Evolutionary conservation across 2,797 vertebrate genomes (phyloP), one percentile per base, ranked within the genome.

Genomic region (Crenuchus spilurus): DNA sequence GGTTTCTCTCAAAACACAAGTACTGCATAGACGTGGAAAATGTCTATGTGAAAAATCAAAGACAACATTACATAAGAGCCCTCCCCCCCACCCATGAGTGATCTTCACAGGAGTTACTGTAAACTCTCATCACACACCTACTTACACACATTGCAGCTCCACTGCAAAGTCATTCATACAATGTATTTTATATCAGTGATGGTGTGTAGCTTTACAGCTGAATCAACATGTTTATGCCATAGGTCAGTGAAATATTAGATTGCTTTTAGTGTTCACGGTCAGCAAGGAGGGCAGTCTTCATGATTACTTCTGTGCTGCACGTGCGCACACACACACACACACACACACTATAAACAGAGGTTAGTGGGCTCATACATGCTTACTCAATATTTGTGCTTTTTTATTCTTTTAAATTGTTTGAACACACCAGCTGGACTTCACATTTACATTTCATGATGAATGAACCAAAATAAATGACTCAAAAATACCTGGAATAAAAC

Each of bases 1-100:
- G 80, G 66, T 80, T 80, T 83, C 65, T 84, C 83, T 86, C 63
- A 83, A 81, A 65, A 63, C 48, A 52, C 46, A 55, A 41, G 26
- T 65, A 51, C 61, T 24, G 42, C 41, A 58, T 18, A 57, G 52
- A 51, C 24, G 42, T 55, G 31, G 63, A 60, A 68, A 51, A 61
- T 20, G 33, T 60, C 49, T 41, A 48, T 57, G 52, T 76, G 66
- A 73, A 78, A 74, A 69, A 76, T 76, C 48, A 67, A 66, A n/a
- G n/a, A 35, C 41, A 65, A 22, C 52, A 41, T 74, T 78, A 49
- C 72, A 31, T 70, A 74, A 74, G 62, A 42, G 22, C 0, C 44
- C 18, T 7, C 18, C 42, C 18, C 46, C 18, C 11, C 63, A 66
- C 49, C 46, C 44, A 55, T 54, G 52, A 49, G 46, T 62, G 16